Evolutionary conservation across 2,797 vertebrate genomes (phyloP), one percentile per base, ranked within the genome.

Genomic region (Sebastes taczanowskii): DNA sequence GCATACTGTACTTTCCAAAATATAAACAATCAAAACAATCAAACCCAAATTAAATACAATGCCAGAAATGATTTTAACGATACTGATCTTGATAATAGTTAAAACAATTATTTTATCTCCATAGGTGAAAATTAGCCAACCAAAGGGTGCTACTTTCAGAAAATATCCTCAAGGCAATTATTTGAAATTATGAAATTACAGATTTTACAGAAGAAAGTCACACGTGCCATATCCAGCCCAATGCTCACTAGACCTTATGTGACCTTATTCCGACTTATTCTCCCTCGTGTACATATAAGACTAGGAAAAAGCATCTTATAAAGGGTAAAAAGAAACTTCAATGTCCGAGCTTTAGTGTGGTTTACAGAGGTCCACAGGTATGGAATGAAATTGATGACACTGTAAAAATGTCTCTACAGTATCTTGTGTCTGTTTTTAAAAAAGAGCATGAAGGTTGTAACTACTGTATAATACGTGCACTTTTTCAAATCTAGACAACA

Each of bases 211-310:
- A 56, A 25, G 11, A 56, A 49, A 49, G 46, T 49, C 46, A 49
- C 46, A 59, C 2, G 13, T 59, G 23, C 7, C 25, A 59, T 27
- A 18, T 10, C n/a, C n/a, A n/a, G n/a, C n/a, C n/a, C n/a, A n/a
- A 49, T 1, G 18, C 46, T 49, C 0, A 0, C 42, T 25, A 25
- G 46, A 49, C 18, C 46, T 18, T 29, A 0, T 59, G 14, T 20
- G 27, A 29, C 58, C 27, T 30, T 29, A 11, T 14, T 56, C 22
- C 0, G 6, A 56, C 6, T 14, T 56, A 56, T 13, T 25, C 22
- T 25, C 55, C 22, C 11, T 56, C 23, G 5, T 6, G 14, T 56
- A 56, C 22, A 56, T 23, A 56, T 56, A 25, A 25, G 22, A 25
- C 22, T 0, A 22, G 11, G 23, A 14, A 25, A 56, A 56, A 25